Evolutionary conservation across 2,113 vertebrate species (phyloP).

Genomic region (Pavo muticus): DNA sequence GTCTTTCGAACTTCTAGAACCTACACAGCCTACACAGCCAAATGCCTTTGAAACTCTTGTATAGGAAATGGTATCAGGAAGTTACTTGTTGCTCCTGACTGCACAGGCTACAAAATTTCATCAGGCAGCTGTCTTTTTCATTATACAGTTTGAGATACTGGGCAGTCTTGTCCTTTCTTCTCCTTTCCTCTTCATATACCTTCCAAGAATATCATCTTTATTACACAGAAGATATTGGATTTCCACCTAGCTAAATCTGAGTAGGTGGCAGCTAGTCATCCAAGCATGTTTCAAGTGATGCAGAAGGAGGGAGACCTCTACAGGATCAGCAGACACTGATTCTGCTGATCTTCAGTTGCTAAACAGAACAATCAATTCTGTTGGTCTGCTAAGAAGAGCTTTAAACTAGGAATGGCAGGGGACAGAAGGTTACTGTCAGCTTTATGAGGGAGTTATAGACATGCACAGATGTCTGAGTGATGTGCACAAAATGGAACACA

Average conservation of each 20-base stretch:
- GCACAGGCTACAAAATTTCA: background rate
- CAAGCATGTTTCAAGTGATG: background rate
- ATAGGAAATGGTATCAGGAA: background rate
- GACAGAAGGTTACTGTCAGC: background rate
- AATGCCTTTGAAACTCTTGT: background rate
- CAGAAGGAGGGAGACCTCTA: background rate
- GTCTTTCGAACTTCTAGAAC: background rate
- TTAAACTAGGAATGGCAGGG: accelerated
- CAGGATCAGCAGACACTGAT: background rate
- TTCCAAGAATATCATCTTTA: background rate
- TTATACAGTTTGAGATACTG: background rate
- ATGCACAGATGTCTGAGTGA: background rate
- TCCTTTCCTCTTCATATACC: background rate
- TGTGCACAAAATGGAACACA: background rate
- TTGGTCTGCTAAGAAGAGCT: background rate
- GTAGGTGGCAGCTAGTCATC: accelerated
- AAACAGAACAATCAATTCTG: background rate
- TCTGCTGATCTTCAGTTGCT: background rate
- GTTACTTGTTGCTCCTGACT: background rate
- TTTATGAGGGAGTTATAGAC: background rate
- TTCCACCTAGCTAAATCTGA: background rate
- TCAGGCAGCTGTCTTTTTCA: background rate
- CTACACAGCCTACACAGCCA: background rate
- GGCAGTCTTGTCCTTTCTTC: background rate
- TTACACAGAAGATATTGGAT: background rate